A percentile compares a stretch with the other conserved stretches of the same genome.
Evolutionary conservation across 2,797 vertebrate genomes (phyloP).

Genomic region (Distichodus sexfasciatus): DNA sequence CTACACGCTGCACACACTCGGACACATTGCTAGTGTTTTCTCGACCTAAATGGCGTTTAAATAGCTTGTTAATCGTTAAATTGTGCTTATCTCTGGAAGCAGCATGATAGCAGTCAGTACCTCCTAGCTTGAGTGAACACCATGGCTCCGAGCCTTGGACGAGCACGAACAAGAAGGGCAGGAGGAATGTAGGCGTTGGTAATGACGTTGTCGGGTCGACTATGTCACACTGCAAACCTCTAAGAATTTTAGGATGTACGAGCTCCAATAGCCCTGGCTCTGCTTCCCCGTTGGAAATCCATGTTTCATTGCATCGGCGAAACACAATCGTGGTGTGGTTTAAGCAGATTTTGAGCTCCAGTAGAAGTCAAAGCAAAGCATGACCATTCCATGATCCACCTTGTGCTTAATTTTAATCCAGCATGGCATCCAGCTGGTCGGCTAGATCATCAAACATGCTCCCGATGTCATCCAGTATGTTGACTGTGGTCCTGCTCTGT

Average conservation of each 20-base stretch:
- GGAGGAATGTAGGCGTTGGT: not conserved
- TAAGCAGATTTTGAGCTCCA: slow-evolving; percentile 13
- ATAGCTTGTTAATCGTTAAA: slow-evolving; percentile 35
- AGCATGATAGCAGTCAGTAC: slow-evolving; percentile 36
- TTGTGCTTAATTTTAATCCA: slow-evolving; percentile 79
- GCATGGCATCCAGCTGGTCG: slow-evolving; percentile 95
- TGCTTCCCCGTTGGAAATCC: not conserved
- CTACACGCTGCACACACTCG: slow-evolving; percentile 18
- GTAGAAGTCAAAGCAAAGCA: slow-evolving; percentile 10
- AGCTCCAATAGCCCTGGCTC: too few relatives aligned
- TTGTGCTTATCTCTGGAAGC: slow-evolving; percentile 56
- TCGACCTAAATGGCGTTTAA: slow-evolving; percentile 29
- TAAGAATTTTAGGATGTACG: not conserved
- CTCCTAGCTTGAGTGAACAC: not conserved
- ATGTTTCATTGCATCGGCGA: not conserved
- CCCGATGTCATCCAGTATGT: slow-evolving; percentile 96
- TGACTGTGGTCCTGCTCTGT: slow-evolving; percentile 85
- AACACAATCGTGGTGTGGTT: not conserved
- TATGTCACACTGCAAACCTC: not conserved
- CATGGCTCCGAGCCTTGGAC: not conserved
- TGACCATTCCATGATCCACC: not conserved
- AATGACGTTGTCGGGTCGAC: not conserved
- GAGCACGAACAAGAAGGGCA: not conserved
- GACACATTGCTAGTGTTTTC: slow-evolving; percentile 24
- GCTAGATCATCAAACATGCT: slow-evolving; percentile 98